Percentiles rank a stretch among this genome's conserved stretches.
Conservation (phyloP, 2,888 invertebrate species). For the Atethmia centrago region DNA sequence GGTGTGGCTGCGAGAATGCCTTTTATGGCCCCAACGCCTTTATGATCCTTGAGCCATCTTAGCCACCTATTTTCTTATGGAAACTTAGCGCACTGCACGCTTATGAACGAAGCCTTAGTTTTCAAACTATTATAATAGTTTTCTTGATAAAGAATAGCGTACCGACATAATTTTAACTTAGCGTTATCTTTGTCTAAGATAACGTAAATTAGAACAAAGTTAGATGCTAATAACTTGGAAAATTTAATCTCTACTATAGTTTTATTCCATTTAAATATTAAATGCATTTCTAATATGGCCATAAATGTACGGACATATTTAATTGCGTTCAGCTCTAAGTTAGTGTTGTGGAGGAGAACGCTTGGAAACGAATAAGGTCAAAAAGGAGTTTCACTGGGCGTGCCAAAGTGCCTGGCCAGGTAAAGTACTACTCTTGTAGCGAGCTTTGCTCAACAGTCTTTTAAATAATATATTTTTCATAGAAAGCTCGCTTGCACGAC, state of each 20-base stretch:
- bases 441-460: constrained; percentile 30
- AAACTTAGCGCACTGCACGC: constrained; percentile 18
- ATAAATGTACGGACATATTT: constrained; percentile 29
- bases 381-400: constrained; percentile 62
- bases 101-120: constrained; percentile 14
- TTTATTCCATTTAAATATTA: constrained; percentile 20
- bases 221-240: not conserved
- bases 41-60: constrained; percentile 4
- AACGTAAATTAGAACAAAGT: not conserved
- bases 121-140: constrained; percentile 20
- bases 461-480: constrained; percentile 31
- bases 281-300: constrained; percentile 20
- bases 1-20: constrained; percentile 30
- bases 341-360: constrained; percentile 33
- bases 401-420: constrained; percentile 62
- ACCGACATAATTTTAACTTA: constrained; percentile 29
- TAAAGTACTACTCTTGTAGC: constrained; percentile 45
- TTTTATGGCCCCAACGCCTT: constrained; percentile 29
- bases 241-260: not conserved
- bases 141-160: constrained; percentile 32
- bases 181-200: constrained; percentile 19
- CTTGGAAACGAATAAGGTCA: constrained; percentile 68
- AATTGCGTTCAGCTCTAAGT: constrained; percentile 17
- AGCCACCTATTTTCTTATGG: not conserved
- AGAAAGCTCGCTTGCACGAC: not conserved